phyloP scores from a whole-genome alignment of 2,888 invertebrate genomes.

The Phyto melanocephala region DNA sequence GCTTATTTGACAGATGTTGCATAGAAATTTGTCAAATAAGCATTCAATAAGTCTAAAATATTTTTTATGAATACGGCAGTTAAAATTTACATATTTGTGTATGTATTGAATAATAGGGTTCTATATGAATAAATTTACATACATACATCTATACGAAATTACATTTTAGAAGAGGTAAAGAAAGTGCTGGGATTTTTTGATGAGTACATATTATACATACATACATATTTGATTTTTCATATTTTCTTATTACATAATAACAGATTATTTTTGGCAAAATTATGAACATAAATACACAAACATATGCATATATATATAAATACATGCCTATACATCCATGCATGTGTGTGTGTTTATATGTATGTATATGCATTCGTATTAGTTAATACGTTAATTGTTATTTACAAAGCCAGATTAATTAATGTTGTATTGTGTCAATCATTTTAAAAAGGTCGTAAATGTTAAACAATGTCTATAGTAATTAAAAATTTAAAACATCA shows the following conservation, averaged over 20 bases:
- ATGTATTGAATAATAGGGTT: neutral
- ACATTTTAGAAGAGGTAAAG: conserved; percentile 28
- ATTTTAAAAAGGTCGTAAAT: neutral
- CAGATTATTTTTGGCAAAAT: conserved; percentile 53
- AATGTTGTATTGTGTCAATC: neutral
- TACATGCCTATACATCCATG: conserved; percentile 41
- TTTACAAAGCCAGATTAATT: neutral
- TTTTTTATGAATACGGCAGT: too few species aligned
- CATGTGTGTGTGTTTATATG: conserved; percentile 42
- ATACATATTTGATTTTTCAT: conserved; percentile 53
- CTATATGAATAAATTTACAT: neutral
- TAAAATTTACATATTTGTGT: neutral
- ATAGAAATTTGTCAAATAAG: too few species aligned
- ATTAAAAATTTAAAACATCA: neutral
- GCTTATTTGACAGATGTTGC: too few species aligned
- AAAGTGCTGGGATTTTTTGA: conserved; percentile 31
- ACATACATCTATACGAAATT: neutral
- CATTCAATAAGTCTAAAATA: too few species aligned
- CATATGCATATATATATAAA: neutral
- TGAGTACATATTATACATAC: neutral
- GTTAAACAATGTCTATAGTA: neutral
- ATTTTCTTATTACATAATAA: conserved; percentile 62
- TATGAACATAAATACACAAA: conserved; percentile 37
- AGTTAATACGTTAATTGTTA: neutral
- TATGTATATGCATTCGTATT: neutral